These are phyloP conservation scores for Archocentrus centrarchus DNA, from an alignment of 2,113 vertebrate species.

Conservation along the genomic window DNA sequence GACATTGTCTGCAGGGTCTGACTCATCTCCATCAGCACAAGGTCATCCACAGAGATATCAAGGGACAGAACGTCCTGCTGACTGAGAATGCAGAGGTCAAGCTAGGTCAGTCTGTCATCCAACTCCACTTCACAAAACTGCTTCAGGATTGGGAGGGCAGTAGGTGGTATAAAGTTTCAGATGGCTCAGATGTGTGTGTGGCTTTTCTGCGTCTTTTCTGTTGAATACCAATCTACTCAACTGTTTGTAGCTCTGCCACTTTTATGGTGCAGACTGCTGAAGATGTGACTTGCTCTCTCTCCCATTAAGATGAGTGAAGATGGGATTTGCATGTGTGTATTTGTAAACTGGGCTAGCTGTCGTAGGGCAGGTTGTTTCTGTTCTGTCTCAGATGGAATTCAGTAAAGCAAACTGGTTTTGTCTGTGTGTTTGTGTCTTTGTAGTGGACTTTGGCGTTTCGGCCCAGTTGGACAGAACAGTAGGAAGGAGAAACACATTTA, in stretches of 20 bases:
- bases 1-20: conserved; percentile 82
- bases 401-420: conserved; percentile 40
- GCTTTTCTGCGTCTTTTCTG: conserved; percentile 40
- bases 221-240: conserved; percentile 51
- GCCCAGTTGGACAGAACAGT: conserved; percentile 90
- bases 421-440: conserved; percentile 14
- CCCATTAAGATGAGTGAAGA: conserved; percentile 21
- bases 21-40: conserved; percentile 92
- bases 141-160: conserved; percentile 18
- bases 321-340: conserved; percentile 44
- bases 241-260: conserved; percentile 44
- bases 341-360: conserved; percentile 20
- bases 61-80: conserved; percentile 93
- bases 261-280: conserved; percentile 46
- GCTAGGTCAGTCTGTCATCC: conserved; percentile 82
- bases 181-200: conserved; percentile 5
- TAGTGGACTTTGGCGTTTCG: conserved; percentile 94
- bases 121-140: conserved; percentile 28
- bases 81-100: conserved; percentile 93
- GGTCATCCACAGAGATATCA: conserved; percentile 95
- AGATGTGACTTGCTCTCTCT: conserved; percentile 24
- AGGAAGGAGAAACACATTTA: conserved; percentile 90
- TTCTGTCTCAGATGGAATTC: conserved; percentile 32
- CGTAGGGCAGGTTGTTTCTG: conserved; percentile 16
- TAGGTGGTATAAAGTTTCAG: conserved; percentile 39